phyloP scores from a whole-genome alignment of 2,888 invertebrate genomes.

The Cataglyphis cursor region DNA sequence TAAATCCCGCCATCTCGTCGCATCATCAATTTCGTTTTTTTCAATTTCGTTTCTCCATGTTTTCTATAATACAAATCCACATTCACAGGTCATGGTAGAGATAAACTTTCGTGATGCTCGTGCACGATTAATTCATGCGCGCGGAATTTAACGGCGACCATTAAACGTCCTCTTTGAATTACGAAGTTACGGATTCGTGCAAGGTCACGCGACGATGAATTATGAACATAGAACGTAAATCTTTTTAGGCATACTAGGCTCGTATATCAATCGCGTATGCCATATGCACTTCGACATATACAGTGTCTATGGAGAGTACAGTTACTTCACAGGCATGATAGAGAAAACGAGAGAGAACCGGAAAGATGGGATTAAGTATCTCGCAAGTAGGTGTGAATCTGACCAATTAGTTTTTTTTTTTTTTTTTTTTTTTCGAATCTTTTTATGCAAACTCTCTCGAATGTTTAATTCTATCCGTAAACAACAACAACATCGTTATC shows the following conservation, averaged over 20 bases:
- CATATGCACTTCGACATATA: constrained; percentile 7
- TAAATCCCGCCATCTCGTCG: not conserved
- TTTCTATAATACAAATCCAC: constrained; percentile 47
- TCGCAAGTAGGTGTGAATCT: constrained; percentile 18
- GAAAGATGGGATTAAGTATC: constrained; percentile 16
- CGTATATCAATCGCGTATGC: constrained; percentile 31
- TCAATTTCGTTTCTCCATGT: not conserved
- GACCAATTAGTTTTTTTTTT: not conserved
- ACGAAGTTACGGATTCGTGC: not conserved
- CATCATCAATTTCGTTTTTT: constrained; percentile 24
- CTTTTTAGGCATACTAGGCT: constrained; percentile 32
- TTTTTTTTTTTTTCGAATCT: not conserved
- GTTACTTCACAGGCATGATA: constrained; percentile 9
- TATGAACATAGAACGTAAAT: not conserved
- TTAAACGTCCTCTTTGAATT: constrained; percentile 21
- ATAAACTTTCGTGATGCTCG: not conserved
- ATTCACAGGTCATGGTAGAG: not conserved
- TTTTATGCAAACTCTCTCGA: not conserved
- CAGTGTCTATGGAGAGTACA: not conserved
- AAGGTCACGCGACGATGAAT: not conserved
- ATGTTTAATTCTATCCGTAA: not conserved
- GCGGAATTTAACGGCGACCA: not conserved
- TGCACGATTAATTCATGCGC: not conserved
- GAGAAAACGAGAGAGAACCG: not conserved
- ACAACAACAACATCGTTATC: not conserved